Evolutionary conservation across 2,888 invertebrate species (phyloP).

Genomic region (Heliconius ismenius): DNA sequence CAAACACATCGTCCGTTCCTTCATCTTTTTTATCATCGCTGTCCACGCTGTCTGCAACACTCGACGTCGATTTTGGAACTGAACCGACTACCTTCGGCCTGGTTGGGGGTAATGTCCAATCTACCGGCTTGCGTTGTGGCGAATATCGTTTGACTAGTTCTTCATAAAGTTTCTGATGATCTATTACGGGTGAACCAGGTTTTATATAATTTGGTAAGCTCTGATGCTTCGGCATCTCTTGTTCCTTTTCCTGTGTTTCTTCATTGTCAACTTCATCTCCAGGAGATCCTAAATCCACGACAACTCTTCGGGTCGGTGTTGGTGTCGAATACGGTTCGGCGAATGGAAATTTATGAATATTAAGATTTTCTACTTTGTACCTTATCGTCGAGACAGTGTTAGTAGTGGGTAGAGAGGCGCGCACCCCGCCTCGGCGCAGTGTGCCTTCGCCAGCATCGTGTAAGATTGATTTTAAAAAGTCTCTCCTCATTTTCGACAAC

Average conservation of each 20-base stretch:
- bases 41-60: slow-evolving; percentile 61
- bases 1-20: slow-evolving; percentile 70
- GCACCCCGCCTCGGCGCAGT: slow-evolving; percentile 65
- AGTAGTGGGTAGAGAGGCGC: slow-evolving; percentile 70
- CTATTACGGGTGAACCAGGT: slow-evolving; percentile 60
- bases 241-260: slow-evolving; percentile 58
- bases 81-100: slow-evolving; percentile 72
- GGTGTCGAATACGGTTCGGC: slow-evolving; percentile 78
- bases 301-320: slow-evolving; percentile 65
- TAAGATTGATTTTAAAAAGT: slow-evolving; percentile 73
- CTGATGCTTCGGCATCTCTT: slow-evolving; percentile 54
- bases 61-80: slow-evolving; percentile 70
- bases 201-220: slow-evolving; percentile 60
- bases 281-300: slow-evolving; percentile 62
- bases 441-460: slow-evolving; percentile 68
- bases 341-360: slow-evolving; percentile 77
- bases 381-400: slow-evolving; percentile 57
- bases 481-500: slow-evolving; percentile 70
- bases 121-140: slow-evolving; percentile 73
- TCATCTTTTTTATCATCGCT: slow-evolving; percentile 59
- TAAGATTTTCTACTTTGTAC: slow-evolving; percentile 76
- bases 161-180: slow-evolving; percentile 74
- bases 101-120: slow-evolving; percentile 76
- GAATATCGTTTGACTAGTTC: slow-evolving; percentile 75
- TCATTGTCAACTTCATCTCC: slow-evolving; percentile 54